Conservation (phyloP, 2,797 vertebrate genomes). For the Perodicticus potto region DNA sequence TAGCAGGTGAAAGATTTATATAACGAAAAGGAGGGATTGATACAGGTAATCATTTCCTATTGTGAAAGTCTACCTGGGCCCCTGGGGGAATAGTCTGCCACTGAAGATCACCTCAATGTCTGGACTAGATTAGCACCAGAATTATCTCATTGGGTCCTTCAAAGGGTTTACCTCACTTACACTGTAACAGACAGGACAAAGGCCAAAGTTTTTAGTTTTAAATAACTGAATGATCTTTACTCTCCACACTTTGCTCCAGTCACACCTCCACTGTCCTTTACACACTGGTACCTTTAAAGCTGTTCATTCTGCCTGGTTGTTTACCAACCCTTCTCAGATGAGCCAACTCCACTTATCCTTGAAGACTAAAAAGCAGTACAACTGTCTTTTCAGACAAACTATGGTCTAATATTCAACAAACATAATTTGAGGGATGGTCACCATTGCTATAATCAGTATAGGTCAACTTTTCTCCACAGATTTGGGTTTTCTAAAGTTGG, state of each 20-base stretch:
- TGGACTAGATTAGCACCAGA: not conserved
- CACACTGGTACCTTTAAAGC: not conserved
- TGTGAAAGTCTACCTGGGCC: conserved; percentile 28
- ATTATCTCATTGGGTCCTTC: not conserved
- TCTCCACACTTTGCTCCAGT: not conserved
- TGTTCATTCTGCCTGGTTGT: conserved; percentile 2
- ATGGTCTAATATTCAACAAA: not conserved
- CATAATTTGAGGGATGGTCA: not conserved
- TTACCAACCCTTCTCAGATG: not conserved
- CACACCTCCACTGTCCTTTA: not conserved
- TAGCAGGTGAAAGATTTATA: not conserved
- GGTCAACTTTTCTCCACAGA: conserved; percentile 1
- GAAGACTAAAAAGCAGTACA: conserved; percentile 4
- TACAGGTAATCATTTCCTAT: conserved; percentile 24
- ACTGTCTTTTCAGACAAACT: conserved; percentile 43
- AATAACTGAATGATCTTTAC: conserved; percentile 25
- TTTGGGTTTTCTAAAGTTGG: conserved; percentile 36
- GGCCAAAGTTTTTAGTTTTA: not conserved
- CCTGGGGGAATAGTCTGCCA: not conserved
- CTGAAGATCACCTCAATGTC: not conserved
- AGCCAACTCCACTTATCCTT: not conserved
- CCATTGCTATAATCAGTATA: not conserved
- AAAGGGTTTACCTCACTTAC: not conserved
- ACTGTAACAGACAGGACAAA: not conserved
- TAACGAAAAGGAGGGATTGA: not conserved